phyloP scores from a whole-genome alignment of 1,140 invertebrate species.

The Diorhabda elongata region DNA sequence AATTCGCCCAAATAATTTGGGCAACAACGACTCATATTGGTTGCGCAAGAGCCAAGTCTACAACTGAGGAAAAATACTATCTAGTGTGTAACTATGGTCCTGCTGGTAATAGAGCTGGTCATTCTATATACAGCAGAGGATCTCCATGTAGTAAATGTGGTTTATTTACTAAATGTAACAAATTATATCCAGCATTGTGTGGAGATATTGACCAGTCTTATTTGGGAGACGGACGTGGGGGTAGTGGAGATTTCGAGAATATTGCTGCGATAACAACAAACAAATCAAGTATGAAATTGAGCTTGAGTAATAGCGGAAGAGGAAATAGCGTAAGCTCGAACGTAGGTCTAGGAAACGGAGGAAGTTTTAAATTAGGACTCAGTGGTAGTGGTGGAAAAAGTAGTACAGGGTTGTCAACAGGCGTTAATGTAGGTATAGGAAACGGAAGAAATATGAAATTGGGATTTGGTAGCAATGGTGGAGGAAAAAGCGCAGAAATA shows the following conservation, averaged over 20 bases:
- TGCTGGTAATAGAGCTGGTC: constrained; percentile 17
- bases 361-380: too few species aligned
- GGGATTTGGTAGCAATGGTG: too few species aligned
- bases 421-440: too few species aligned
- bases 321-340: too few species aligned
- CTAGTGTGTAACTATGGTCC: constrained; percentile 28
- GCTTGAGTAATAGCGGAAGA: too few species aligned
- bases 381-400: too few species aligned
- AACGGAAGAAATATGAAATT: too few species aligned
- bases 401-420: too few species aligned
- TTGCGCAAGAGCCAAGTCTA: constrained; percentile 13
- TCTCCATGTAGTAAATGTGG: constrained; percentile 1
- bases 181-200: constrained; percentile 8
- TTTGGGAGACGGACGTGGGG: not conserved
- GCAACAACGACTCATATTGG: constrained; percentile 24
- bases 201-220: constrained; percentile 10
- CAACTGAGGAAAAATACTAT: not conserved
- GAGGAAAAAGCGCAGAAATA: too few species aligned
- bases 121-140: constrained; percentile 18
- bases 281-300: too few species aligned
- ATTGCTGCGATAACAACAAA: too few species aligned
- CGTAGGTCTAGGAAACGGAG: too few species aligned
- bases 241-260: not conserved
- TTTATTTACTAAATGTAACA: not conserved
- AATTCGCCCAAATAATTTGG: constrained; percentile 24